Percentiles rank a stretch among this genome's conserved stretches.
Conservation (phyloP, 2,888 invertebrate genomes). For the Palloptera scutellata region DNA sequence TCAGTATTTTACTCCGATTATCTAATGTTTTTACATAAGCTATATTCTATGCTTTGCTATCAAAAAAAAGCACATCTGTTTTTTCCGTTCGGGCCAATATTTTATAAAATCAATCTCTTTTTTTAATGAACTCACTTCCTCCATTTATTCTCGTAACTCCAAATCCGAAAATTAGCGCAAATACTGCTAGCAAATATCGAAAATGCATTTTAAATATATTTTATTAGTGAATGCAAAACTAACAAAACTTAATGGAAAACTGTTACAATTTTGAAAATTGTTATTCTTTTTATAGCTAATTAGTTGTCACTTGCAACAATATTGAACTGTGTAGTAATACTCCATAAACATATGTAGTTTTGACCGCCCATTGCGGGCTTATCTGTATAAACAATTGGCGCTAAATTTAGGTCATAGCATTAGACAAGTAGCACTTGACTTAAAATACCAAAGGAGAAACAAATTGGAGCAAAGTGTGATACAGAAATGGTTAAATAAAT, state of each 20-base stretch:
- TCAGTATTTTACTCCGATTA: too few relatives aligned
- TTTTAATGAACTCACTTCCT: slow-evolving; percentile 4
- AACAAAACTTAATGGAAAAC: slow-evolving; percentile 14
- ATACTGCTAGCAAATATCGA: slow-evolving; percentile 26
- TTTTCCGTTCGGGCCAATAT: too few relatives aligned
- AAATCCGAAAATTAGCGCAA: slow-evolving; percentile 31
- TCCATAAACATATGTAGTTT: slow-evolving; percentile 11
- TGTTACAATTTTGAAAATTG: slow-evolving; percentile 11
- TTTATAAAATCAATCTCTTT: too few relatives aligned
- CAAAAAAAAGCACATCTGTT: too few relatives aligned
- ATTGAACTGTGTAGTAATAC: too few relatives aligned
- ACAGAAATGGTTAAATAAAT: too few relatives aligned
- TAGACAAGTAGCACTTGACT: slow-evolving; percentile 34
- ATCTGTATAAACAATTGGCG: background rate
- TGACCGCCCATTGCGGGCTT: slow-evolving; percentile 32
- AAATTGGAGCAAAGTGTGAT: too few relatives aligned
- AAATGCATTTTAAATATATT: background rate
- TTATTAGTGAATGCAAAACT: background rate
- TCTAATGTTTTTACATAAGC: too few relatives aligned
- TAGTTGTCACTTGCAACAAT: background rate
- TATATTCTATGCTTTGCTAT: too few relatives aligned
- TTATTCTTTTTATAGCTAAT: slow-evolving; percentile 25
- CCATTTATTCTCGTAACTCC: background rate
- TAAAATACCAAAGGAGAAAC: slow-evolving; percentile 21
- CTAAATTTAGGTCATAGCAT: slow-evolving; percentile 19